Percentiles rank a stretch among this genome's conserved stretches.
phyloP scores from a whole-genome alignment of 2,888 invertebrate genomes.

The Philonicus albiceps region DNA sequence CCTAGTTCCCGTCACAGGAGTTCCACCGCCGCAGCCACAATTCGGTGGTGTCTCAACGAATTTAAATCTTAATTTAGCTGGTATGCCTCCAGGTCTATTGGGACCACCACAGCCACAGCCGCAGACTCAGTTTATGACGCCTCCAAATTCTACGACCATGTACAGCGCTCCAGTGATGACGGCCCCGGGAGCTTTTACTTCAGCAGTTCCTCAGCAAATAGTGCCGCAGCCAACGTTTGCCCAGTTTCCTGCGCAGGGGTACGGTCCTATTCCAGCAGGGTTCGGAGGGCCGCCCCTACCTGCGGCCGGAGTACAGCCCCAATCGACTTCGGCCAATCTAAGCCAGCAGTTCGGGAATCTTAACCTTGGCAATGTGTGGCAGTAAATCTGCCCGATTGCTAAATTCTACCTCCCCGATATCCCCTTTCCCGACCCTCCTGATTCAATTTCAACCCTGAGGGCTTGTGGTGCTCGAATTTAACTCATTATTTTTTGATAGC shows the following conservation, averaged over 20 bases:
- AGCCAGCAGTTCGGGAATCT: constrained; percentile 63
- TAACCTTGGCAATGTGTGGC: constrained; percentile 64
- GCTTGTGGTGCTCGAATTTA: constrained; percentile 13
- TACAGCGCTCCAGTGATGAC: constrained; percentile 63
- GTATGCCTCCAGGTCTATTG: constrained; percentile 54
- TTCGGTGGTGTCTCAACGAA: constrained; percentile 51
- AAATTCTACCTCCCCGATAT: background rate
- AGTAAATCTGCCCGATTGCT: constrained; percentile 54
- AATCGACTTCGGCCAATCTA: constrained; percentile 56
- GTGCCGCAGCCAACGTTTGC: constrained; percentile 54
- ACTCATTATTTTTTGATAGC: background rate
- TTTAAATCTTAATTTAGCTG: constrained; percentile 50
- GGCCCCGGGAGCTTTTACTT: constrained; percentile 61
- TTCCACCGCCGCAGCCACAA: constrained; percentile 47
- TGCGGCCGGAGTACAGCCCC: constrained; percentile 13
- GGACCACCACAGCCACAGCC: constrained; percentile 54
- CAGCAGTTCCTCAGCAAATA: constrained; percentile 50
- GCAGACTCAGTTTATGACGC: constrained; percentile 62
- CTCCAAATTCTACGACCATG: constrained; percentile 61
- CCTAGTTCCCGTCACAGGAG: background rate
- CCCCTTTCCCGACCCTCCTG: background rate
- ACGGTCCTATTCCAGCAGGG: constrained; percentile 22
- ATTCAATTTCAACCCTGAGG: background rate
- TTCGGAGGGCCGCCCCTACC: constrained; percentile 20
- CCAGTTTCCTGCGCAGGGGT: constrained; percentile 57